Evolutionary conservation across 2,888 invertebrate genomes (phyloP), one percentile per base, ranked within the genome.

Genomic region (Eudasyphora cyanicolor): DNA sequence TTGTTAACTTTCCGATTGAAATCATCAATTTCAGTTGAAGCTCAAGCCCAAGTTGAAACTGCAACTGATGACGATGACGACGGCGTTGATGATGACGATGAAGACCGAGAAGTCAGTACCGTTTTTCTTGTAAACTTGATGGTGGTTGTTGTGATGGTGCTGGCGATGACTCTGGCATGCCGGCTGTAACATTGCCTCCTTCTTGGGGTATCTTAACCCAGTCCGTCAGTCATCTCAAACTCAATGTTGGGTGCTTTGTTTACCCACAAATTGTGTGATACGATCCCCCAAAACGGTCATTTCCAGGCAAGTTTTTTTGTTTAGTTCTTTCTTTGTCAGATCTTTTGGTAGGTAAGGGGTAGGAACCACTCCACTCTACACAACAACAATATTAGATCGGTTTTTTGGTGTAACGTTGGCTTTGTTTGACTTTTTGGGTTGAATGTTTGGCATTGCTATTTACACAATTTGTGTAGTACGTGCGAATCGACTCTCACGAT

Each of bases 1-100:
- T 76, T 81, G 81, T 81, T 76, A 84, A 81, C 81, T 76, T 76
- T 81, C 84, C 84, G 84, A 84, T 84, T 60, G 84, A 73, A 81
- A 84, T 84, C 81, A 73, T 81, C 84, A 84, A 76, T 80, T 77
- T 70, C 67, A 35, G 76, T 10, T 60, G 17, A 62, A 42, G 27
- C 21, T 49, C 17, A 70, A 2, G 69, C 69, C 32, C 29, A 17
- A 12, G 51, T 2, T n/a, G n/a, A 49, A 49, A 4, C 49, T 17
- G n/a, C 49, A 5, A 49, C 14, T 60, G 32, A 12, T 27, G 64
- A 62, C 42, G 35, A 57, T 17, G 57, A 57, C 12, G 38, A 29
- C 54, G 17, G 5, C 38, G 10, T 60, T 45, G 71, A n/a, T n/a
- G n/a, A 49, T 38, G 32, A 45, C n/a, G 45, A 2, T 12, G 45